Percentiles rank a stretch among this genome's conserved stretches.
phyloP scores from a whole-genome alignment of 2,113 vertebrate species.

The Xiphorhynchus elegans region DNA sequence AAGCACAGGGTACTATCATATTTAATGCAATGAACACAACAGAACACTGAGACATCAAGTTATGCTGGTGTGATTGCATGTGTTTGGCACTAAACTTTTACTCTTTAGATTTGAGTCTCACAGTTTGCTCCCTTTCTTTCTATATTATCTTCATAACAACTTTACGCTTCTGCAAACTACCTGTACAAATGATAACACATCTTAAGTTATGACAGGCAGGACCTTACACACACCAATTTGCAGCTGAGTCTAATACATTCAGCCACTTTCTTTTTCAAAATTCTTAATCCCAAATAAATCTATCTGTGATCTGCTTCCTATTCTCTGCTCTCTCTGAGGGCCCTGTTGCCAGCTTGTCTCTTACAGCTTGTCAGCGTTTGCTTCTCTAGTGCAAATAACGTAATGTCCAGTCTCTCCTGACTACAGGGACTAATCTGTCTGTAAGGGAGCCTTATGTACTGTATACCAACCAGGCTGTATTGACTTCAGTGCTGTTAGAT shows the following conservation, averaged over 20 bases:
- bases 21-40: not conserved
- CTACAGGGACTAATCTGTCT: not conserved
- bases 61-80: not conserved
- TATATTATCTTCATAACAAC: not conserved
- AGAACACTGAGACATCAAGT: not conserved
- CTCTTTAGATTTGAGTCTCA: not conserved
- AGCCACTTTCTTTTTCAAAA: not conserved
- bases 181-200: not conserved
- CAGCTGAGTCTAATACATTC: not conserved
- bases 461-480: conserved; percentile 22
- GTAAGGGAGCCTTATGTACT: not conserved
- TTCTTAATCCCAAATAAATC: not conserved
- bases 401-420: conserved; percentile 3
- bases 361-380: not conserved
- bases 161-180: not conserved
- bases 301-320: not conserved
- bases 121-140: not conserved
- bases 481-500: conserved; percentile 55
- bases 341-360: not conserved
- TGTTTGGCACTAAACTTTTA: not conserved
- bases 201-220: not conserved
- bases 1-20: not conserved
- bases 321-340: not conserved
- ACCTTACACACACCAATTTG: not conserved
- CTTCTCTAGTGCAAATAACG: not conserved